Conservation (phyloP, 2,113 vertebrate genomes). For the Pseudorasbora parva region DNA sequence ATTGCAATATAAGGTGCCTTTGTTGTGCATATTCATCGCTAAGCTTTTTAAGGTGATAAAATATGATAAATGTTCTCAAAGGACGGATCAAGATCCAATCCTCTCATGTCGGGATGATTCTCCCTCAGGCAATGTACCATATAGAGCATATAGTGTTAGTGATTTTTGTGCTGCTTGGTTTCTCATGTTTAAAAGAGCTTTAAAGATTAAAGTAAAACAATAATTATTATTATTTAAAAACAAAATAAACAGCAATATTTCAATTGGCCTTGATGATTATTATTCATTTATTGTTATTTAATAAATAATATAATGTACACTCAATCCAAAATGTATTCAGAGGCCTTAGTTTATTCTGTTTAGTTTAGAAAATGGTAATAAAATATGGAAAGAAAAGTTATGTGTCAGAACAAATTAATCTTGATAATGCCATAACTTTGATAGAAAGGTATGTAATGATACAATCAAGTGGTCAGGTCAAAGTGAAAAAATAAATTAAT, state of each 20-base stretch:
- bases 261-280: not conserved
- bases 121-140: constrained; percentile 6
- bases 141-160: not conserved
- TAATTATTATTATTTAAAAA: too few relatives aligned
- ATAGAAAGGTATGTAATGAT: too few relatives aligned
- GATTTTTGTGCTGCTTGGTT: not conserved
- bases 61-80: not conserved
- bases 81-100: constrained; percentile 6
- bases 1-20: not conserved
- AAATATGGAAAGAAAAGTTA: too few relatives aligned
- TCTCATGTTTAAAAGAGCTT: not conserved
- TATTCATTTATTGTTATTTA: not conserved
- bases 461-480: too few relatives aligned
- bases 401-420: too few relatives aligned
- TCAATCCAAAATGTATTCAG: too few relatives aligned
- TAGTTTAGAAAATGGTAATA: too few relatives aligned
- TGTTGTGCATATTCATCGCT: not conserved
- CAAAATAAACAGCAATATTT: not conserved
- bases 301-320: too few relatives aligned
- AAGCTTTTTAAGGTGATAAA: not conserved
- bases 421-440: too few relatives aligned
- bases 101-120: not conserved
- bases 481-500: too few relatives aligned
- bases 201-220: not conserved
- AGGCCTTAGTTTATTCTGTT: too few relatives aligned